phyloP scores from a whole-genome alignment of 2,888 invertebrate genomes.

The Andrena minutula region DNA sequence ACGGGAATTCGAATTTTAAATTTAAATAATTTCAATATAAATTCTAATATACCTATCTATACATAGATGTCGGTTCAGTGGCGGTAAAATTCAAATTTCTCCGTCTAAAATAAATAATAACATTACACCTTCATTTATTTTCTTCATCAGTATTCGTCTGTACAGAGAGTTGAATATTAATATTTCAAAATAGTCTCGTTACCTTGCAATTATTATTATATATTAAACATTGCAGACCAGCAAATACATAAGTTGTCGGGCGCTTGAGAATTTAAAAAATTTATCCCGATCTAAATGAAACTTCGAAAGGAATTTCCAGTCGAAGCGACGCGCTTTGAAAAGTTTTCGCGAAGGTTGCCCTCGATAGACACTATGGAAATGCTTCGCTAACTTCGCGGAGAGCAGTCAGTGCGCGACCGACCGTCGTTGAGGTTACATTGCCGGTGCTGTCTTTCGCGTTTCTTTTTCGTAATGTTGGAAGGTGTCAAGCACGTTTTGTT shows the following conservation, averaged over 20 bases:
- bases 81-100: constrained; percentile 10
- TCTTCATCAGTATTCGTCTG: not conserved
- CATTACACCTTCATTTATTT: not conserved
- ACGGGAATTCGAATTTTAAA: not conserved
- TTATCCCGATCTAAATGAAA: too few relatives aligned
- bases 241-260: not conserved
- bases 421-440: constrained; percentile 52
- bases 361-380: not conserved
- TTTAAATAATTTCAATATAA: constrained; percentile 32
- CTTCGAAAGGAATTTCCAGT: not conserved
- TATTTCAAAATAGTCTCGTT: not conserved
- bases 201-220: not conserved
- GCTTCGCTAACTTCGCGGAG: not conserved
- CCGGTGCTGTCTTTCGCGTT: constrained; percentile 42
- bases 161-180: not conserved
- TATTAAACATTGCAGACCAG: not conserved
- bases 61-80: constrained; percentile 24
- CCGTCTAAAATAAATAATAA: too few relatives aligned
- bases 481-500: constrained; percentile 94
- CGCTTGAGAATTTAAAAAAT: not conserved
- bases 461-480: constrained; percentile 88
- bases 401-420: constrained; percentile 42
- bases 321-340: not conserved
- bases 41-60: not conserved
- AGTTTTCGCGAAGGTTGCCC: not conserved